Percentiles rank a stretch among this genome's conserved stretches.
These are phyloP conservation scores for Germaria angustata DNA, from an alignment of 2,888 invertebrate species.

Conservation along the genomic window DNA sequence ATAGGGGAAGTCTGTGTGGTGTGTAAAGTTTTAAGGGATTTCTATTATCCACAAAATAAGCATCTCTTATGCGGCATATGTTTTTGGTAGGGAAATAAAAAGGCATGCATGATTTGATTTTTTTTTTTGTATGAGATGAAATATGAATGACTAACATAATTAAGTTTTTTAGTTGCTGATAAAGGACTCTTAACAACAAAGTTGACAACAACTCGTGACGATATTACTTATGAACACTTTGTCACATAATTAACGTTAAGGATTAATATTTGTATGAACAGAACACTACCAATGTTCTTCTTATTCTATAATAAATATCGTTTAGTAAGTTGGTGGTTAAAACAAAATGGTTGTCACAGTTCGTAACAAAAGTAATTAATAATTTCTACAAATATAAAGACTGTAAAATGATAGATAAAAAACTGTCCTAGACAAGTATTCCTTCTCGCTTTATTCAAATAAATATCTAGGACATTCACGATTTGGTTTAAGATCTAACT, in stretches of 20 bases:
- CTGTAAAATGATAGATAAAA: no score
- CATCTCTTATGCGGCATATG: background rate
- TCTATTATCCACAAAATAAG: constrained; percentile 24
- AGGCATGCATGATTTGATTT: background rate
- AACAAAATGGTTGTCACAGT: background rate
- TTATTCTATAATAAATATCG: background rate
- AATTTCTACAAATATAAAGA: no score
- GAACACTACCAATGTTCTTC: no score
- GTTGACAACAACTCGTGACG: constrained; percentile 21
- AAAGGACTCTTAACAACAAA: background rate
- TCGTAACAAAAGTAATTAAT: background rate
- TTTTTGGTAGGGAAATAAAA: constrained; percentile 4
- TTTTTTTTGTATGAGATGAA: constrained; percentile 15
- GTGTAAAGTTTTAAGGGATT: background rate
- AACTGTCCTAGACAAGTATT: no score
- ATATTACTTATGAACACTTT: constrained; percentile 26
- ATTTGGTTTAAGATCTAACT: no score
- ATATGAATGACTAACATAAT: constrained; percentile 55
- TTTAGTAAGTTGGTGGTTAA: background rate
- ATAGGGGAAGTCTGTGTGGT: background rate
- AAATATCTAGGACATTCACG: no score
- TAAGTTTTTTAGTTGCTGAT: constrained; percentile 21
- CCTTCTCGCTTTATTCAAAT: no score
- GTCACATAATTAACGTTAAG: background rate
- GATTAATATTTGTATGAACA: no score